Evolutionary conservation across 2,797 vertebrate genomes (phyloP).

Genomic region (Borostomias antarcticus): DNA sequence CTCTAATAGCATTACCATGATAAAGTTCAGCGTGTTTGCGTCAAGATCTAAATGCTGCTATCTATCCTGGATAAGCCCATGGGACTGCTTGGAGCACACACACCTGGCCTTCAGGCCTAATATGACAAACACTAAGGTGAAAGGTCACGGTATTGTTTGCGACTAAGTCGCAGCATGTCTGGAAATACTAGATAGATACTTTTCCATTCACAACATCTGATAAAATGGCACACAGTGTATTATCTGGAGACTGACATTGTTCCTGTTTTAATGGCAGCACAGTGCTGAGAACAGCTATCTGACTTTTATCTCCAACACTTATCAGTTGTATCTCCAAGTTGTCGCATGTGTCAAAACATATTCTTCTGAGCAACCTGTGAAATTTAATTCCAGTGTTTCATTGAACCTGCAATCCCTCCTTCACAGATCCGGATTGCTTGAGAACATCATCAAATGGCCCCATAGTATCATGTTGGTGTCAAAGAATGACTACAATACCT

Average conservation of each 20-base stretch:
- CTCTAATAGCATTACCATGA: constrained; percentile 14
- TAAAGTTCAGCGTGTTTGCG: constrained; percentile 6
- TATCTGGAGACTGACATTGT: background rate
- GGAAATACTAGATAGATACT: background rate
- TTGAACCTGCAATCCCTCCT: background rate
- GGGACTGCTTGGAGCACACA: background rate
- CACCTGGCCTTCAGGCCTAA: constrained; percentile 1
- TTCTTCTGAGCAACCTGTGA: background rate
- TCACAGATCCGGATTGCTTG: background rate
- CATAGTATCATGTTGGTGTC: background rate
- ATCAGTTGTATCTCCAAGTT: background rate
- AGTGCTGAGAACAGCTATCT: background rate
- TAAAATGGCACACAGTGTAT: background rate
- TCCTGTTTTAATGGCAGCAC: background rate
- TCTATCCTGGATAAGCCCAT: background rate
- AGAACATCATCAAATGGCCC: background rate
- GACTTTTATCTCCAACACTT: background rate
- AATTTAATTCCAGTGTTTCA: background rate
- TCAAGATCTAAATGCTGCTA: constrained; percentile 4
- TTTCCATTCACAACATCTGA: no score
- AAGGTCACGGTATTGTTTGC: constrained; percentile 6
- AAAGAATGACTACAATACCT: background rate
- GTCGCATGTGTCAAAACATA: background rate
- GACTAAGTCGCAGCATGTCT: background rate
- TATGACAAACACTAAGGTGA: constrained; percentile 5